A percentile compares a stretch with the other conserved stretches of the same genome.
Conservation (phyloP, 2,797 vertebrate genomes). For the Acrossocheilus fasciatus region DNA sequence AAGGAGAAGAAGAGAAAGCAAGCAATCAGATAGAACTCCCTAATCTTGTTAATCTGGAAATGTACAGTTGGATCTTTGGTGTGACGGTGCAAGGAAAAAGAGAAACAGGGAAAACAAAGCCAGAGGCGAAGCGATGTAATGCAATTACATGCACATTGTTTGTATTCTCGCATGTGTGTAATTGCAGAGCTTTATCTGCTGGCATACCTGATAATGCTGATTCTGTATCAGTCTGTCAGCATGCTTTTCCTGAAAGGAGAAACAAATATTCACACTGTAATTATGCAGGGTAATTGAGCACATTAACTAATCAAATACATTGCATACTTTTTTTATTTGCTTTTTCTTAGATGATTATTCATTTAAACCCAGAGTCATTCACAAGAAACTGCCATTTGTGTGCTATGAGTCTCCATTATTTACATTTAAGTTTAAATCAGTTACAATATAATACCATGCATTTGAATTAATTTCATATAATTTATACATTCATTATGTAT, state of each 20-base stretch:
- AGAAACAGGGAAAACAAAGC: background rate
- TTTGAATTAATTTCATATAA: background rate
- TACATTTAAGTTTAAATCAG: background rate
- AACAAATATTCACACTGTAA: constrained; percentile 40
- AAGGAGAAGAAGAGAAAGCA: constrained; percentile 26
- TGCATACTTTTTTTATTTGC: background rate
- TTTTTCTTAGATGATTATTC: background rate
- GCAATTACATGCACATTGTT: constrained; percentile 26
- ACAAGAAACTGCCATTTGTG: background rate
- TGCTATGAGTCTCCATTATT: background rate
- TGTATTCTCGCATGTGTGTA: constrained; percentile 7
- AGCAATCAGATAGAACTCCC: constrained; percentile 3
- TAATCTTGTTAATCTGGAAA: constrained; percentile 40
- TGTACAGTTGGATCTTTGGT: constrained; percentile 16
- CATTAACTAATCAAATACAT: background rate
- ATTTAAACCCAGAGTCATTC: background rate
- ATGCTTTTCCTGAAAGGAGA: constrained; percentile 87
- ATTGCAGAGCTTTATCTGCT: constrained; percentile 24
- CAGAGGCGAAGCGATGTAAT: background rate
- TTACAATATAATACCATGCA: background rate
- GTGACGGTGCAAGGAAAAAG: constrained; percentile 2
- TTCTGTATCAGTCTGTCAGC: constrained; percentile 95
- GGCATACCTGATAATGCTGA: constrained; percentile 93
- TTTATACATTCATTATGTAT: background rate
- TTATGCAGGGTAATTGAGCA: constrained; percentile 8